A percentile compares a stretch with the other conserved stretches of the same genome.
These are phyloP conservation scores for Ypsolopha sequella DNA, from an alignment of 2,888 invertebrate genomes.

Conservation along the genomic window DNA sequence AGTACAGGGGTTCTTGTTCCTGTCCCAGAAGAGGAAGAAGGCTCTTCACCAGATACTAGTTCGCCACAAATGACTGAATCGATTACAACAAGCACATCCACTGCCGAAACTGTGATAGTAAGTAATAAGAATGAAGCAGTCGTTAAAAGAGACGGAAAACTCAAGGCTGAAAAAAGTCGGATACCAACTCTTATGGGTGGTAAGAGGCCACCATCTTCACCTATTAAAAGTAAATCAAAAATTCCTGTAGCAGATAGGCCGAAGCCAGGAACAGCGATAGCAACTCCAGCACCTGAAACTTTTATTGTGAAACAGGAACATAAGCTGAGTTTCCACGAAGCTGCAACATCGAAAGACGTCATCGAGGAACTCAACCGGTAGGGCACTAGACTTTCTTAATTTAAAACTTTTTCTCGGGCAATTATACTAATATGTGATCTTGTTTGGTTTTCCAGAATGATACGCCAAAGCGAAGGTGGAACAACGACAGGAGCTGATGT, in stretches of 20 bases:
- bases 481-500: constrained; percentile 20
- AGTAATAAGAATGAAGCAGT: constrained; percentile 63
- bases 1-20: constrained; percentile 63
- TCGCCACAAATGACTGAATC: constrained; percentile 76
- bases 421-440: not conserved
- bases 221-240: constrained; percentile 45
- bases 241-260: constrained; percentile 49
- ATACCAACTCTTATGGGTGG: constrained; percentile 66
- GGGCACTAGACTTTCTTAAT: constrained; percentile 6
- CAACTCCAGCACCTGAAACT: constrained; percentile 29
- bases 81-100: constrained; percentile 75
- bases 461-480: constrained; percentile 49
- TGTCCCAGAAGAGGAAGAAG: constrained; percentile 75
- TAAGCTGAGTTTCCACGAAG: constrained; percentile 78
- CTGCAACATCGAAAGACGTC: constrained; percentile 81
- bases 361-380: constrained; percentile 79
- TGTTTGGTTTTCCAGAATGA: constrained; percentile 38
- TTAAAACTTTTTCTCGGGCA: too few species aligned
- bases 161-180: constrained; percentile 65
- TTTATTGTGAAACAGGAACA: constrained; percentile 68
- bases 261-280: constrained; percentile 23
- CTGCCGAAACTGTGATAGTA: constrained; percentile 79
- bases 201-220: constrained; percentile 60
- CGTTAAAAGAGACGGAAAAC: constrained; percentile 40
- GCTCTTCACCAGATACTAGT: constrained; percentile 57